Conservation (phyloP, 2,888 invertebrate genomes). For the Altica lythri region DNA sequence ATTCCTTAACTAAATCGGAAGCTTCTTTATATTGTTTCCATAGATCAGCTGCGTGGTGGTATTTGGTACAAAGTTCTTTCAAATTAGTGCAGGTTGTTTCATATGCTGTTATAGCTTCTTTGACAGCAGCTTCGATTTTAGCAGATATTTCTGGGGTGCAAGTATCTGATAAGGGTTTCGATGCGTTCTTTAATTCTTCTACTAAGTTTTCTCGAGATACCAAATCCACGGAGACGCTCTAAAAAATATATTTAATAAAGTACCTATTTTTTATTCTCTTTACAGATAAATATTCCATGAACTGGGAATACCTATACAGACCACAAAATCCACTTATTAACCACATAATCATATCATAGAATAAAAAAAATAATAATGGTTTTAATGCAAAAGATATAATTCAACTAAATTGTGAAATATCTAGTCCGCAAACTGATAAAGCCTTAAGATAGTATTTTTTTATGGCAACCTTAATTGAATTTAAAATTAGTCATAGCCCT, state of each 20-base stretch:
- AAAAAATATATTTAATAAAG: slow-evolving; percentile 35
- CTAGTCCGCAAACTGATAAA: no score
- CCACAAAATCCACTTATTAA: neutral
- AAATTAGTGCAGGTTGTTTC: slow-evolving; percentile 79
- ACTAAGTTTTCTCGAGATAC: slow-evolving; percentile 75
- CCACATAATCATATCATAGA: no score
- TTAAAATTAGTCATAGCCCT: no score
- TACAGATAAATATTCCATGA: no score
- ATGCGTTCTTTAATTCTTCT: slow-evolving; percentile 70
- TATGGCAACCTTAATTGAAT: no score
- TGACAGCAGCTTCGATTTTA: slow-evolving; percentile 74
- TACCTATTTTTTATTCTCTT: neutral
- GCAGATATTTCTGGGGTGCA: slow-evolving; percentile 74
- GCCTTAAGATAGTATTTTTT: no score
- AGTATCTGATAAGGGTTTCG: slow-evolving; percentile 72
- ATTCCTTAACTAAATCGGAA: slow-evolving; percentile 74
- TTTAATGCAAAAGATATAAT: no score
- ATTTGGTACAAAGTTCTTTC: slow-evolving; percentile 74
- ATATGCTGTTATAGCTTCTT: slow-evolving; percentile 79
- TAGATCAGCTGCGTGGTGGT: slow-evolving; percentile 79
- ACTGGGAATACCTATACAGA: neutral
- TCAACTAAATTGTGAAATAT: no score
- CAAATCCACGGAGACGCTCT: slow-evolving; percentile 80
- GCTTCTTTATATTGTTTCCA: slow-evolving; percentile 83
- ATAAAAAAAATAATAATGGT: no score